Conservation (phyloP, 2,888 invertebrate species). For the Polietes domitor region DNA sequence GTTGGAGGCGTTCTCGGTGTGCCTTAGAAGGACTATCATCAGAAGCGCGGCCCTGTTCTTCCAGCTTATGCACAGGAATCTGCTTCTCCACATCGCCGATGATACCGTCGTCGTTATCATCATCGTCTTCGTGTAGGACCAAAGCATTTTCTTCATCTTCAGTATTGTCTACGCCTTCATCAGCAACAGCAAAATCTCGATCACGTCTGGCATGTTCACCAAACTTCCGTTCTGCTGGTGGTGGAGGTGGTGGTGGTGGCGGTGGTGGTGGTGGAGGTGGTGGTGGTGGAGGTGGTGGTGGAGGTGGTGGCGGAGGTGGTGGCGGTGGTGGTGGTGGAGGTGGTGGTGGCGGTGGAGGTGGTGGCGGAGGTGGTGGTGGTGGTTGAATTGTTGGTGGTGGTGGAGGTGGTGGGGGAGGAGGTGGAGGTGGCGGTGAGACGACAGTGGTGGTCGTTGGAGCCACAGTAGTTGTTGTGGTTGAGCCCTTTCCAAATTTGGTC, state of each 20-base stretch:
- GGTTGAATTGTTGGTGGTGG: not conserved
- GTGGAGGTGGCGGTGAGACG: no score
- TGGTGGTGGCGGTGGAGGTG: not conserved
- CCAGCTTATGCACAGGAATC: not conserved
- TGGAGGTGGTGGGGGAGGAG: conserved; percentile 30
- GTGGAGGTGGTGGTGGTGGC: not conserved
- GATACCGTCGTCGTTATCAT: no score
- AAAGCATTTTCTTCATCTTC: conserved; percentile 16
- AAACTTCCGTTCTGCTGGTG: not conserved
- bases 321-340: conserved; percentile 13
- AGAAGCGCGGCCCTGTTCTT: conserved; percentile 45
- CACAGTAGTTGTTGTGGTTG: conserved; percentile 60
- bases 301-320: conserved; percentile 14
- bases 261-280: not conserved
- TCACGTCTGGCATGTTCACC: not conserved
- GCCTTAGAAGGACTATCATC: conserved; percentile 57
- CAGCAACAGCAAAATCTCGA: conserved; percentile 7
- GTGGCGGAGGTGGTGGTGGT: not conserved
- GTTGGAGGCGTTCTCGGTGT: conserved; percentile 13
- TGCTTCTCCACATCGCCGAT: no score
- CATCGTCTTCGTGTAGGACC: conserved; percentile 33
- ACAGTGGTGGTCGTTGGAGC: not conserved
- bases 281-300: not conserved
- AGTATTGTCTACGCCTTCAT: conserved; percentile 36
- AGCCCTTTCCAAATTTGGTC: conserved; percentile 68